These are phyloP conservation scores for Echinometra lucunter DNA, from an alignment of 53 echinoderm and acorn worm genomes.

Conservation along the genomic window DNA sequence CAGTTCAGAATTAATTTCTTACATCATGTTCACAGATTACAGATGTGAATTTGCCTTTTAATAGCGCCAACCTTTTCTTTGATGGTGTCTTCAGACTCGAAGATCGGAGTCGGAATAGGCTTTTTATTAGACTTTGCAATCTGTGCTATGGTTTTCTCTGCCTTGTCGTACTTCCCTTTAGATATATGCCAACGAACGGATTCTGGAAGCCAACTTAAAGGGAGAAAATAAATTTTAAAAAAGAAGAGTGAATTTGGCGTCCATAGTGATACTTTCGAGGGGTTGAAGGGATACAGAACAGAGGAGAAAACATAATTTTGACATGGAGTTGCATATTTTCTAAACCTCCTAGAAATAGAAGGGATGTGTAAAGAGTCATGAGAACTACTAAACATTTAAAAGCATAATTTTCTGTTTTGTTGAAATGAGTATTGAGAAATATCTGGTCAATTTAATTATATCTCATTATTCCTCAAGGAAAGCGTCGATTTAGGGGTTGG, in stretches of 20 bases:
- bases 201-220: conserved; percentile 71
- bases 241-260: neutral
- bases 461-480: too few species aligned
- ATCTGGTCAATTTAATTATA: neutral
- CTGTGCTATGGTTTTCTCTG: conserved; percentile 76
- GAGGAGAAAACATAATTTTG: neutral
- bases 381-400: neutral
- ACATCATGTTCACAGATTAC: too few species aligned
- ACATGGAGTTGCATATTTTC: neutral
- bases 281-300: neutral
- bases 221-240: neutral
- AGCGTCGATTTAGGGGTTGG: too few species aligned
- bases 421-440: neutral
- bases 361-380: neutral
- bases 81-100: conserved; percentile 57
- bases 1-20: too few species aligned
- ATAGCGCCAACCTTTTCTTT: neutral
- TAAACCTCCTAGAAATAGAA: neutral
- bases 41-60: too few species aligned
- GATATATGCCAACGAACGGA: conserved; percentile 75
- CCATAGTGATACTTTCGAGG: neutral
- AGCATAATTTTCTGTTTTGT: neutral
- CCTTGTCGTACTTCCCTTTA: conserved; percentile 70
- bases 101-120: conserved; percentile 69
- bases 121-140: conserved; percentile 76